Evolutionary conservation across 2,113 vertebrate genomes (phyloP).

Genomic region (Larimichthys crocea): DNA sequence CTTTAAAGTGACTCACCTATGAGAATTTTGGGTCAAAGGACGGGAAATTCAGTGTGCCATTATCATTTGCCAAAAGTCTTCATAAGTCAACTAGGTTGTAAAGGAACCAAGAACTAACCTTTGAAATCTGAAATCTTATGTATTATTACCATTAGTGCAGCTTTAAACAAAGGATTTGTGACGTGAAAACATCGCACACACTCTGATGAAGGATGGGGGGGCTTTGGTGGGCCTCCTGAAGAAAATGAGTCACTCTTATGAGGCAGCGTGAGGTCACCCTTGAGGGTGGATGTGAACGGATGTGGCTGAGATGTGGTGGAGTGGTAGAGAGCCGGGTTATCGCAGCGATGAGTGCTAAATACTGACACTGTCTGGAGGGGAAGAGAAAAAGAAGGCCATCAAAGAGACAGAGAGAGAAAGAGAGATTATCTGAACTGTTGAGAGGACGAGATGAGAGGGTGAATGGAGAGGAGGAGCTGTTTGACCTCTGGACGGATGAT

Average conservation of each 20-base stretch:
- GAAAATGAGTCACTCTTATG: background rate
- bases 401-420: constrained; percentile 53
- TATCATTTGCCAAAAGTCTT: too few relatives aligned
- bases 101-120: background rate
- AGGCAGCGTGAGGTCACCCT: constrained; percentile 39
- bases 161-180: background rate
- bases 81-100: background rate
- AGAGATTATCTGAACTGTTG: constrained; percentile 73
- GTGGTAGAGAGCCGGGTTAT: constrained; percentile 71
- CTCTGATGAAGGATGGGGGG: background rate
- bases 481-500: constrained; percentile 42
- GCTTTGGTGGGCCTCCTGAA: background rate
- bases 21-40: too few relatives aligned
- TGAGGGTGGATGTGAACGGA: constrained; percentile 45
- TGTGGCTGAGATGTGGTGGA: constrained; percentile 63
- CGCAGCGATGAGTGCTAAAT: constrained; percentile 74
- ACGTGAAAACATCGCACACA: background rate
- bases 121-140: too few relatives aligned
- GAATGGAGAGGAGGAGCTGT: constrained; percentile 65
- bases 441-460: constrained; percentile 71
- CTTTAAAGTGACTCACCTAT: too few relatives aligned
- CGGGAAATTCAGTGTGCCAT: too few relatives aligned
- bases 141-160: background rate
- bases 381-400: constrained; percentile 42
- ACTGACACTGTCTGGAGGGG: constrained; percentile 65